Conservation (phyloP, 2,888 invertebrate species). For the Brachyptera risi region DNA sequence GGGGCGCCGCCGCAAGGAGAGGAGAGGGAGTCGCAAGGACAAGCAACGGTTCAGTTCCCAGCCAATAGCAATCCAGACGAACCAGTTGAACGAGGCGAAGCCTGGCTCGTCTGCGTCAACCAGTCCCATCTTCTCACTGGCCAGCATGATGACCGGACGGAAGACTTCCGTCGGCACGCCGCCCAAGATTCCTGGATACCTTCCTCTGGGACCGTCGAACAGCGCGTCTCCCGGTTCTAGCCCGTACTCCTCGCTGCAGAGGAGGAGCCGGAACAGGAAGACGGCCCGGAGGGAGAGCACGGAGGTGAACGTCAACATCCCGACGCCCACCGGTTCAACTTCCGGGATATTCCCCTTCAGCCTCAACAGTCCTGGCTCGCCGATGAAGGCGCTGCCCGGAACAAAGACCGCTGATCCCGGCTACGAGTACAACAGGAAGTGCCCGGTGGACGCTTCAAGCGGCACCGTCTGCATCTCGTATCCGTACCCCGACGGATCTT, state of each 20-base stretch:
- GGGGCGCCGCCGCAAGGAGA: slow-evolving; percentile 38
- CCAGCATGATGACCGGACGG: slow-evolving; percentile 35
- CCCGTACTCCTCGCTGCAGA: slow-evolving; percentile 48
- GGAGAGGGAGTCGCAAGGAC: too few relatives aligned
- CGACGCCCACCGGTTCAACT: too few relatives aligned
- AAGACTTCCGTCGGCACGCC: slow-evolving; percentile 45
- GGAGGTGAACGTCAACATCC: too few relatives aligned
- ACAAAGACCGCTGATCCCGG: slow-evolving; percentile 26
- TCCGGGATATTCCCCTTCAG: slow-evolving; percentile 67
- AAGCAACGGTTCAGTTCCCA: slow-evolving; percentile 51
- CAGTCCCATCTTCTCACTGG: slow-evolving; percentile 35
- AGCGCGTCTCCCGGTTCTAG: slow-evolving; percentile 46
- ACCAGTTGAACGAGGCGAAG: too few relatives aligned
- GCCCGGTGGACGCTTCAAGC: slow-evolving; percentile 42
- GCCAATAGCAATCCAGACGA: slow-evolving; percentile 58
- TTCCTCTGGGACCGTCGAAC: too few relatives aligned
- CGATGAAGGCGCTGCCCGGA: slow-evolving; percentile 49
- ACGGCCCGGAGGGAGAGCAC: slow-evolving; percentile 42
- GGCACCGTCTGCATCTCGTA: too few relatives aligned
- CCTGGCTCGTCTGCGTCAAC: slow-evolving; percentile 35
- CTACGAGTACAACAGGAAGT: slow-evolving; percentile 39
- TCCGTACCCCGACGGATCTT: slow-evolving; percentile 36
- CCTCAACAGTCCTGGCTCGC: slow-evolving; percentile 62
- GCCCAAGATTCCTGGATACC: slow-evolving; percentile 48
- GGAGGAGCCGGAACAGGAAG: slow-evolving; percentile 40